Base-by-base conservation (phyloP, 2,797 vertebrate genomes). In the Sebastes ruberrimus region DNA sequence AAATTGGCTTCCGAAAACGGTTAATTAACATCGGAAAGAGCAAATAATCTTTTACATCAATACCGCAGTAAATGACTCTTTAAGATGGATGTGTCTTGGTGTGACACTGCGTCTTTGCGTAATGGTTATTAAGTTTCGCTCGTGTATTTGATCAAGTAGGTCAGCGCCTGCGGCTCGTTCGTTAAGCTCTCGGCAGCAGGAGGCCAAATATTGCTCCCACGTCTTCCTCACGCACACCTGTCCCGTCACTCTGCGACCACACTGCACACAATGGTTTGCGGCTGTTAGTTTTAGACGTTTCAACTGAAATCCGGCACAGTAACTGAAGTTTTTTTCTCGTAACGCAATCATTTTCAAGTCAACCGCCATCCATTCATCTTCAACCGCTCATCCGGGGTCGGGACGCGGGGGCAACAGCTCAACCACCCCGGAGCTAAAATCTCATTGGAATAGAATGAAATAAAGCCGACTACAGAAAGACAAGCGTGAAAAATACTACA, bases 191-290 rank as follows among this genome's bases (percentile, higher is more conserved):
- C 80, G 32, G 78, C 65, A 60, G 68, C 65, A 52, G 32, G 22
- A 71, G 42, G 35, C 11, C 13, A 27, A 10, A 2, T 55, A 62
- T 81, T 78, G 32, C 52, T 57, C 59, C 53, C 28, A 65, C 57
- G 11, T 25, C 53, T 22, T 22, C 46, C 22, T 22, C 65, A 23
- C 78, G 32, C 80, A 73, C 76, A 86, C 79, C 79, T 83, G 78
- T 80, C 74, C 71, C 65, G 86, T 80, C 82, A 69, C 67, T 79
- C 78, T 65, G 1, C 16, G 1, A 22, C 59, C 10, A 7, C 3
- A 2, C 32, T 1, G 49, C 49, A 28, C 73, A 32, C 25, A 66
- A 30, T 3, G 52, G 18, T 46, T 60, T 14, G 7, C 2, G 35
- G 62, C 68, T 76, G 10, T 67, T 52, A 10, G 25, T 71, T 76